Conservation (phyloP, 2,113 vertebrate genomes). For the Oncorhynchus masou region DNA sequence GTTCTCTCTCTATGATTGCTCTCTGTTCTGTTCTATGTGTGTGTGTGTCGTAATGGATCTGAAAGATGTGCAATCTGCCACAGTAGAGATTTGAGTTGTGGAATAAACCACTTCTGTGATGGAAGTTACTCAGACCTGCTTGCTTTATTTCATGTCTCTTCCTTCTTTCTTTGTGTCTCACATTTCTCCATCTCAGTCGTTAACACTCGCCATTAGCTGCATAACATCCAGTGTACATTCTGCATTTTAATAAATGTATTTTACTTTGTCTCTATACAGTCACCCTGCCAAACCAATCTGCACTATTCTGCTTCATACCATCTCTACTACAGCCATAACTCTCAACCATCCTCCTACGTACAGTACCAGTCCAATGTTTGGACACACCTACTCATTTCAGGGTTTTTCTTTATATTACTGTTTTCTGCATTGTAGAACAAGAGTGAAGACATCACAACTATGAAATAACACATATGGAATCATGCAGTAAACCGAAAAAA, state of each 20-base stretch:
- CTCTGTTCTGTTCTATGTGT: slow-evolving; percentile 7
- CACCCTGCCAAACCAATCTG: neutral
- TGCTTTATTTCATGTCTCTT: slow-evolving; percentile 60
- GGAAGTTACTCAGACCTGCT: slow-evolving; percentile 54
- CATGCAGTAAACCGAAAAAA: too few relatives aligned
- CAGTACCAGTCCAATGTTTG: neutral
- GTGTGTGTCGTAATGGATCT: slow-evolving; percentile 41
- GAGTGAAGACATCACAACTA: too few relatives aligned
- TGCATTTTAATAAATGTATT: slow-evolving; percentile 28
- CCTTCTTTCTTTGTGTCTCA: slow-evolving; percentile 36
- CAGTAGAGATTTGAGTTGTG: slow-evolving; percentile 61
- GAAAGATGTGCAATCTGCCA: slow-evolving; percentile 54
- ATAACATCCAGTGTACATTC: slow-evolving; percentile 42
- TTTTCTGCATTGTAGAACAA: too few relatives aligned
- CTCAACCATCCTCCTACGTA: neutral
- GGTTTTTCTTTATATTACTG: too few relatives aligned
- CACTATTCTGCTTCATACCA: neutral
- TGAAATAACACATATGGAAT: too few relatives aligned
- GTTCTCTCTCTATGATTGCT: slow-evolving; percentile 28
- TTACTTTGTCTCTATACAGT: neutral
- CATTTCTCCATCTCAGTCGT: slow-evolving; percentile 34
- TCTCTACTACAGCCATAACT: neutral
- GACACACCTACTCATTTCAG: too few relatives aligned
- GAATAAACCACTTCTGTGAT: slow-evolving; percentile 66
- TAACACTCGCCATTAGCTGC: slow-evolving; percentile 39